Percentiles rank a stretch among this genome's conserved stretches.
Evolutionary conservation across 1,140 invertebrate species (phyloP).

Genomic region (Pissodes strobi): DNA sequence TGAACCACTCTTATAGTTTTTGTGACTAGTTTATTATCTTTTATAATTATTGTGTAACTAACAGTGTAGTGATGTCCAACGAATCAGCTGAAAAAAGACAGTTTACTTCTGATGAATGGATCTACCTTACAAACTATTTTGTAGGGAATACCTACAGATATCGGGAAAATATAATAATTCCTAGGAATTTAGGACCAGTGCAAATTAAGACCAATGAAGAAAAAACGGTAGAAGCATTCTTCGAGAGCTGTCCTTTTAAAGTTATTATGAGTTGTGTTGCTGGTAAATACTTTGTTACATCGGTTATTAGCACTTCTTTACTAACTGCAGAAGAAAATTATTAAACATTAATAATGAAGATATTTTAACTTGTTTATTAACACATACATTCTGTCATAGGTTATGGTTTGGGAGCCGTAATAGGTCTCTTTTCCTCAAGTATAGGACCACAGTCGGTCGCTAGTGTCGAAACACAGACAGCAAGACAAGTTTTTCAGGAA

Average conservation of each 20-base stretch:
- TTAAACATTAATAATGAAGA: no score
- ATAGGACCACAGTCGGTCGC: conserved; percentile 86
- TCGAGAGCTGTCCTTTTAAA: conserved; percentile 94
- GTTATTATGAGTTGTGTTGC: conserved; percentile 86
- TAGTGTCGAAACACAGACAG: conserved; percentile 81
- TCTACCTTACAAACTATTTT: conserved; percentile 65
- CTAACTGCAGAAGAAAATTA: no score
- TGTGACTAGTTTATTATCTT: no score
- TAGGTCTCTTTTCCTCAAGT: conserved; percentile 94
- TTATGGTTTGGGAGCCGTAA: conserved; percentile 88
- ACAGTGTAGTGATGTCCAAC: no score
- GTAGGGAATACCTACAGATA: conserved; percentile 69
- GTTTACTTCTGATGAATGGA: conserved; percentile 50
- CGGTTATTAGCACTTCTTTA: no score
- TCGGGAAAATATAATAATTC: conserved; percentile 82
- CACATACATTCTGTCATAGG: conserved; percentile 65
- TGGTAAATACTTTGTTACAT: conserved; percentile 63
- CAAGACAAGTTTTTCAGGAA: conserved; percentile 82
- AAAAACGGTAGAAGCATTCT: conserved; percentile 80
- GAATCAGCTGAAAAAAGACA: conserved; percentile 34
- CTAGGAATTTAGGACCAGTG: conserved; percentile 72
- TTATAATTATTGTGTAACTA: no score
- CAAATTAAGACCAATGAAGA: conserved; percentile 85
- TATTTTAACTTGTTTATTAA: no score
- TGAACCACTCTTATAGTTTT: no score